Evolutionary conservation across 2,888 invertebrate species (phyloP).

Genomic region (Drosophila mettleri): DNA sequence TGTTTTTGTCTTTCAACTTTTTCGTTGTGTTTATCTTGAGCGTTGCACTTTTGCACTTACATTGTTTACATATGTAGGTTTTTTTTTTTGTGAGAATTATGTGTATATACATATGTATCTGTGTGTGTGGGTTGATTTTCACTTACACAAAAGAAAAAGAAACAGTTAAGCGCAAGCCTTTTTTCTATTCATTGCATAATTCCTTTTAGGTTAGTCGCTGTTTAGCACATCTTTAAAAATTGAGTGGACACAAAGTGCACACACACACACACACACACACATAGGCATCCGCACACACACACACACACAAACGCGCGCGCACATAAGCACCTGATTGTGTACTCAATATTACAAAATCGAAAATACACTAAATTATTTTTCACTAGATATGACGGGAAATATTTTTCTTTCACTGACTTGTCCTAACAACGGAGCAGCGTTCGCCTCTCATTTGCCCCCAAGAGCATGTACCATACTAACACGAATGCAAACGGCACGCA

Average conservation of each 20-base stretch:
- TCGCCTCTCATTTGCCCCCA: slow-evolving; percentile 36
- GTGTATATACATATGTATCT: background rate
- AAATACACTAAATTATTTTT: slow-evolving; percentile 59
- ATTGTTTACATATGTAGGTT: background rate
- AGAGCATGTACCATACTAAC: slow-evolving; percentile 23
- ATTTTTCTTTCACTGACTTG: slow-evolving; percentile 57
- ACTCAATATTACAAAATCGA: slow-evolving; percentile 61
- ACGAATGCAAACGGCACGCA: slow-evolving; percentile 14
- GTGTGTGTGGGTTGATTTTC: slow-evolving; percentile 6
- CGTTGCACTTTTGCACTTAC: slow-evolving; percentile 15
- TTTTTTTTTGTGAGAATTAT: slow-evolving; percentile 4
- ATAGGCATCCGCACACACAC: background rate
- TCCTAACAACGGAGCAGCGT: slow-evolving; percentile 27
- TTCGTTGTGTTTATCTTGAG: slow-evolving; percentile 17
- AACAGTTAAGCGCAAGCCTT: slow-evolving; percentile 34
- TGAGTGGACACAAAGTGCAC: slow-evolving; percentile 18
- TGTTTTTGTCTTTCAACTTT: slow-evolving; percentile 15
- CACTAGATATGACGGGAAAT: slow-evolving; percentile 36
- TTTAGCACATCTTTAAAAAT: slow-evolving; percentile 54
- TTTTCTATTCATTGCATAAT: slow-evolving; percentile 64
- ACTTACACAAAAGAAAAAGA: slow-evolving; percentile 35
- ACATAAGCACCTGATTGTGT: slow-evolving; percentile 15
- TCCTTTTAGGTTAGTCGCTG: slow-evolving; percentile 63
- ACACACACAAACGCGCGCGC: background rate
- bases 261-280: slow-evolving; percentile 4